Evolutionary conservation across 2,797 vertebrate genomes (phyloP), one percentile per base, ranked within the genome.

Genomic region (Pipistrellus pygmaeus): DNA sequence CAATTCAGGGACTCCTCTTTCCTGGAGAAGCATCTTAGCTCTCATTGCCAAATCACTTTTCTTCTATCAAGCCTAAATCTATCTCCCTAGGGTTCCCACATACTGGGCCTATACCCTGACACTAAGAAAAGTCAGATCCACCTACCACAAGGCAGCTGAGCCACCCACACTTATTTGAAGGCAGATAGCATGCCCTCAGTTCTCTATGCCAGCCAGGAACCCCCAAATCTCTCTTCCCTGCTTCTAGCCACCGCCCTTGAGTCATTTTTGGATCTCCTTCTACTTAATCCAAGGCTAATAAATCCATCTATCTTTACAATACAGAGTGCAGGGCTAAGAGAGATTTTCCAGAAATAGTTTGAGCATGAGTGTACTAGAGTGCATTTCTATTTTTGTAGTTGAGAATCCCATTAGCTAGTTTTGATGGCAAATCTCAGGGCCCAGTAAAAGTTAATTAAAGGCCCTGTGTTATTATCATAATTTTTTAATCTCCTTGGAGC

Each of bases 401-500:
- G 83, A 88, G 21, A 93, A 75, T 85, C 80, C 66, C 66, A 89
- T 66, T 48, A 68, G 64, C 13, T 35, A 64, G 71, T 53, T 94
- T 81, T 60, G 32, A 76, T 30, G 46, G 66, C 35, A 75, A 75
- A 88, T 83, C 35, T 88, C 78, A n/a, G 38, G 32, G 35, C 38
- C 72, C 55, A 57, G 35, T 44, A 89, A 83, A 86, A 83, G 44
- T 83, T 95, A 88, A 95, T 93, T 75, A 91, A 93, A 93, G 77
- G 14, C n/a, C 9, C 8, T 76, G 32, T 44, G 55, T 51, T 87
- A 55, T 44, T 86, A 95, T 91, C 53, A 69, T 93, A 83, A 93
- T 75, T 91, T 92, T 91, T 93, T 73, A 92, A 94, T 83, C 15
- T 68, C 53, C 86, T 88, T 96, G 89, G 71, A 80, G 60, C 60